Base-by-base conservation (phyloP, 2,113 vertebrate species). In the Xenotilapia flavipinnis region DNA sequence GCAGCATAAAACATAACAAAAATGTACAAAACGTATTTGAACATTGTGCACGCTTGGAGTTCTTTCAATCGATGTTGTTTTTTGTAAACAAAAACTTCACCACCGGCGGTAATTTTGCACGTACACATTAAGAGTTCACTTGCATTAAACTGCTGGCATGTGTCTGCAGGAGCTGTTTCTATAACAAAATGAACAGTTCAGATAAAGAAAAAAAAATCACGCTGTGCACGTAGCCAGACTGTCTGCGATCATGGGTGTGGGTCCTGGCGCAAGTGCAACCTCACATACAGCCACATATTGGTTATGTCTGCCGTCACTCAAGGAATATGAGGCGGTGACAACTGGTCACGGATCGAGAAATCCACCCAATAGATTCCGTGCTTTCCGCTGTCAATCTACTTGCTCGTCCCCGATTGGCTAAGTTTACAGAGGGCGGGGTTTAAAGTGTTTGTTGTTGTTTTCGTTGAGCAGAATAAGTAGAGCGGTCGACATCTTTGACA, bases 401-500 rank as follows among this genome's bases (percentile, higher is more conserved):
- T 5, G 0, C 19, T 55, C 7, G 3, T n/a, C 13, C 89, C 10
- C 87, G 47, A 95, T 95, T 95, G 92, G 96, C 6, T 75, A 54
- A 1, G 3, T 3, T 23, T 53, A 14, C 6, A 6, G 14, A 7
- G 13, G 91, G 90, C 42, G 91, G 88, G 85, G 73, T 79, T 56
- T 31, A 23, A 12, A 10, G 28, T 3, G 7, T 95, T 94, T 96
- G 95, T 96, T 96, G 95, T 96, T 96, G 94, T 96, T 96, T 93
- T 94, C 79, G 88, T 90, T 40, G 26, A 53, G 54, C 82, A 80
- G 82, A 83, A 85, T 9, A 89, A 89, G 68, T 89, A 33, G 83
- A 58, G 15, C 68, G 81, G 94, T 93, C 92, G 96, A 96, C 95
- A 95, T 96, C 92, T 96, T 96, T 91, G 83, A 91, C 82, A 80